phyloP scores from a whole-genome alignment of 2,113 vertebrate genomes.

The Pteropus alecto region DNA sequence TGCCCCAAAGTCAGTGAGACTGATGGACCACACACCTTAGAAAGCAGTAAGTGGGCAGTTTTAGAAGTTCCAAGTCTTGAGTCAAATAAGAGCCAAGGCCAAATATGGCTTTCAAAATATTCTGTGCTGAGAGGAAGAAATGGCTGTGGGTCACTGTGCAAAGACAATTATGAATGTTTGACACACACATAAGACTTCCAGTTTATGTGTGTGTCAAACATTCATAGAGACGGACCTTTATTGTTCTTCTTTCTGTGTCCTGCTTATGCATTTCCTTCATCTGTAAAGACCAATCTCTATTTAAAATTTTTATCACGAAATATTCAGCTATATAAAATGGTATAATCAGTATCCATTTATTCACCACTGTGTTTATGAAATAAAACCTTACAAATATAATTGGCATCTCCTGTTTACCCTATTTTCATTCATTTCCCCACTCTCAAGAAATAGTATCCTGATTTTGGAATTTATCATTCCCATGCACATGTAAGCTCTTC shows the following conservation, averaged over 20 bases:
- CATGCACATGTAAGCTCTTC: not conserved
- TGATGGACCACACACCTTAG: not conserved
- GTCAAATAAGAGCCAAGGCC: not conserved
- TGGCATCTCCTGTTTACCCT: not conserved
- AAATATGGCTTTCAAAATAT: not conserved
- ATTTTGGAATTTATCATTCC: constrained; percentile 4
- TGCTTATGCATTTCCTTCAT: not conserved
- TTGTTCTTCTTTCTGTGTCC: not conserved
- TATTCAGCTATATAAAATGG: not conserved
- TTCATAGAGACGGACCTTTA: not conserved
- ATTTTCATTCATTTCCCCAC: not conserved
- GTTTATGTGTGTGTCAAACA: too few relatives aligned
- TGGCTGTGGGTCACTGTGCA: not conserved
- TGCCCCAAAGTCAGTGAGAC: not conserved
- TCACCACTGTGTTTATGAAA: not conserved
- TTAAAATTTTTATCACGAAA: constrained; percentile 37
- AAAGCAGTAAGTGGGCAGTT: not conserved
- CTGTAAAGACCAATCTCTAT: not conserved
- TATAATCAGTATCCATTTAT: not conserved
- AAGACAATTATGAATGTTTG: not conserved
- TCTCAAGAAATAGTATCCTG: not conserved
- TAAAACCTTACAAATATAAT: not conserved
- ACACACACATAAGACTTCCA: not conserved
- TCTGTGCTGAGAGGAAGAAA: not conserved
- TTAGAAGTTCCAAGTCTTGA: not conserved